Base-by-base conservation (phyloP, 2,113 vertebrate species). In the Amazona vittata region DNA sequence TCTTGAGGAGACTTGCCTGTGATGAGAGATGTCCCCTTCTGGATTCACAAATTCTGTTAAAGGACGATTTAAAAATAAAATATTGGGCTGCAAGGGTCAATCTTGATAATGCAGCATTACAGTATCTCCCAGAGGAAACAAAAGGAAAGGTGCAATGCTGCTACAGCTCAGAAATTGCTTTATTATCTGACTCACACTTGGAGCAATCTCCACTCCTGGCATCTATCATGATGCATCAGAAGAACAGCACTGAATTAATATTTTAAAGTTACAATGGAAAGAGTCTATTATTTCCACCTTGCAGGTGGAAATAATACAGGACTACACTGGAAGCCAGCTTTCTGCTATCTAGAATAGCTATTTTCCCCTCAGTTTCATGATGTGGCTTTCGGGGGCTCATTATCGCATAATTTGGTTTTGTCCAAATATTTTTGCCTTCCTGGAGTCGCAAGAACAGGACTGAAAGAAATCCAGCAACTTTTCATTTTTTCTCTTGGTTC, bases 141-240 rank as follows among this genome's bases (percentile, higher is more conserved):
- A 97, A 97, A 86, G 77, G 44, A 69, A 93, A 93, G 85, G 91
- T 88, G 82, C 52, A 75, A 37, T 75, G 74, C 74, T 95, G 70
- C 83, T 75, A 60, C 65, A 85, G 81, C 85, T 96, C 90, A 92
- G 80, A 96, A 97, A 95, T 93, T 97, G 90, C 96, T 96, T 95
- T 96, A 84, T 97, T 94, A 95, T 93, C 96, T 93, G 84, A 82
- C 91, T 97, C 19, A 31, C 70, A 60, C 65, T 94, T 59, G 74
- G 90, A 87, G 65, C 70, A 83, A 83, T 47, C 80, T 94, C 74
- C 62, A 62, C 35, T 93, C 62, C 69, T 94, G 94, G 80, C 77
- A 95, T 86, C 94, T 86, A 82, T 94, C 92, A 96, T 53, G 91
- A 90, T 94, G 53, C 53, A 92, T 89, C 69, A 83, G 69, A 89